phyloP scores from a whole-genome alignment of 2,797 vertebrate species.

The Lutjanus campechanus region DNA sequence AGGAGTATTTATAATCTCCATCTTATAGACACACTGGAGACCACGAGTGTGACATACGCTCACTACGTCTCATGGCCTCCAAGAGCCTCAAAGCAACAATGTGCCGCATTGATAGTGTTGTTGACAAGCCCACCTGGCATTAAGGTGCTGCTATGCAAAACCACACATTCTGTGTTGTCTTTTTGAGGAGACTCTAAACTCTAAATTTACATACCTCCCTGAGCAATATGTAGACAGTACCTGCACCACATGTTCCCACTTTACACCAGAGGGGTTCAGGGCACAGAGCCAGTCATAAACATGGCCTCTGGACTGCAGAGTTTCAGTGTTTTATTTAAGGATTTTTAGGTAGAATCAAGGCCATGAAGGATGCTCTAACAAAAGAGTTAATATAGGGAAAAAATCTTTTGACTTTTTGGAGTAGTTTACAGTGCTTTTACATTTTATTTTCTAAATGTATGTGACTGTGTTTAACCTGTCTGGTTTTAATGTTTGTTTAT shows the following conservation, averaged over 20 bases:
- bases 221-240: constrained; percentile 15
- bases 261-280: constrained; percentile 11
- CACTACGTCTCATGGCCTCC: constrained; percentile 32
- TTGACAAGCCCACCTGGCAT: constrained; percentile 31
- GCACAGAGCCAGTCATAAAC: constrained; percentile 13
- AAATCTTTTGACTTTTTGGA: background rate
- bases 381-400: background rate
- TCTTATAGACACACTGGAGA: constrained; percentile 35
- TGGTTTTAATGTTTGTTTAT: constrained; percentile 22
- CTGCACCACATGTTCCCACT: background rate
- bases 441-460: background rate
- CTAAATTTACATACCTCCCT: constrained; percentile 28
- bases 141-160: constrained; percentile 34
- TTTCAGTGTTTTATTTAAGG: constrained; percentile 23
- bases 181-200: background rate
- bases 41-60: constrained; percentile 34
- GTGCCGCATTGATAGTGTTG: constrained; percentile 9
- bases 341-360: constrained; percentile 7
- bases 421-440: background rate
- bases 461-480: constrained; percentile 16
- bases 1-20: constrained; percentile 47
- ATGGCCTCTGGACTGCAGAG: background rate
- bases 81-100: constrained; percentile 15
- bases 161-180: constrained; percentile 23
- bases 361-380: background rate